Evolutionary conservation across 2,888 invertebrate genomes (phyloP).

Genomic region (Dasypolia templi): DNA sequence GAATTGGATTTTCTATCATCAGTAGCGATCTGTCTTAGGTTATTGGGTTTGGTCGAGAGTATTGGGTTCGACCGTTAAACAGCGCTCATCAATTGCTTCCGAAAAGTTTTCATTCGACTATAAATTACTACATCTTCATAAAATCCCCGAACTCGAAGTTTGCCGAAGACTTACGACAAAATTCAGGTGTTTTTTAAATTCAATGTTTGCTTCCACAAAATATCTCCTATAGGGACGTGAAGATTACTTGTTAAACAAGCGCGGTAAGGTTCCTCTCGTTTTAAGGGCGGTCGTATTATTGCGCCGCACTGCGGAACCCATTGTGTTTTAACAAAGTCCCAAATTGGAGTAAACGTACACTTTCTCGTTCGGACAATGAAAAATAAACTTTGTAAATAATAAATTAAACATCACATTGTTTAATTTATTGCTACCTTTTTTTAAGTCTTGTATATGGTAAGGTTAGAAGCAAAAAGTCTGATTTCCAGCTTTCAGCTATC

Average conservation of each 20-base stretch:
- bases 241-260: constrained; percentile 76
- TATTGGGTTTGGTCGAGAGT: too few relatives aligned
- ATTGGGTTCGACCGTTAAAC: too few relatives aligned
- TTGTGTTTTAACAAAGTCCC: constrained; percentile 74
- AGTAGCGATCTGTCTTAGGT: too few relatives aligned
- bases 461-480: background rate
- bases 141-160: constrained; percentile 37
- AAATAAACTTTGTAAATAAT: too few relatives aligned
- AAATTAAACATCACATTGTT: too few relatives aligned
- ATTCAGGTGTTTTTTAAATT: constrained; percentile 68
- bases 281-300: constrained; percentile 75
- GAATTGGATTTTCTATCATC: too few relatives aligned
- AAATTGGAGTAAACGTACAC: constrained; percentile 65
- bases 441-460: background rate
- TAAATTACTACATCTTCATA: constrained; percentile 45
- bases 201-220: constrained; percentile 62
- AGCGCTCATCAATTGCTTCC: constrained; percentile 19
- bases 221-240: constrained; percentile 65
- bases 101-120: constrained; percentile 12
- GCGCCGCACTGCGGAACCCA: constrained; percentile 82
- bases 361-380: constrained; percentile 52
- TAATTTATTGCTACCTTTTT: constrained; percentile 27
- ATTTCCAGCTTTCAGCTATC: too few relatives aligned
- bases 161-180: constrained; percentile 39
- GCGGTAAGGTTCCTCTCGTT: constrained; percentile 65